Base-by-base conservation (phyloP, 2,888 invertebrate genomes). In the Alentia gelatinosa region DNA sequence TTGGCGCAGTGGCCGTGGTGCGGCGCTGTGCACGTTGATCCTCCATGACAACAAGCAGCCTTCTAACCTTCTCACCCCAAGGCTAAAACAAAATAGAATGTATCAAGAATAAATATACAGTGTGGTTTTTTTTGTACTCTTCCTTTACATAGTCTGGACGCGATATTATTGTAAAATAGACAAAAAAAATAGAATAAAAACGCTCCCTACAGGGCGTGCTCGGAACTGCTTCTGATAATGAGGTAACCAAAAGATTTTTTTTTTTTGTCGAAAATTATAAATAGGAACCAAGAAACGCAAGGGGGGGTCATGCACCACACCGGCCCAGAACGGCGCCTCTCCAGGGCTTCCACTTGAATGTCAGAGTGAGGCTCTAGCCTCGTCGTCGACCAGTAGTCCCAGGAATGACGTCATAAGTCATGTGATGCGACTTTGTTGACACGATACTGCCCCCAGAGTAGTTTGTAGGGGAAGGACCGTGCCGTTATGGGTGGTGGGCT, bases 331-430 rank as follows among this genome's bases (percentile, higher is more conserved):
- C 15, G 39, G 37, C 79, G n/a, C 15, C 74, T 79, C 79, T 39
- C 4, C 39, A 79, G 79, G 79, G 79, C 79, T 79, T 79, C 79
- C 79, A 79, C 79, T 79, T 79, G 79, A 79, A 79, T 79, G 79
- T 35, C 79, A 79, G 23, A 79, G 79, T 39, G 79, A 79, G 79
- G 79, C 74, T 74, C 1, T 23, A 79, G 39, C 79, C 79, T 79
- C 39, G 12, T 79, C 23, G 79, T 39, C 39, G 39, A 79, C 37
- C 79, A 79, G 79, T 79, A 79, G 79, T 39, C 79, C 79, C n/a
- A 79, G 79, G 79, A 79, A 35, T 79, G 79, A 79, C 79, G 37
- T 39, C 9, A 79, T 35, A 15, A 39, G 23, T 39, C 37, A 35
- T 39, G 79, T 79, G 79, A 79, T 39, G 79, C 23, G 37, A 39